Base-by-base conservation (phyloP, 1,140 invertebrate genomes). In the Helicoverpa armigera region DNA sequence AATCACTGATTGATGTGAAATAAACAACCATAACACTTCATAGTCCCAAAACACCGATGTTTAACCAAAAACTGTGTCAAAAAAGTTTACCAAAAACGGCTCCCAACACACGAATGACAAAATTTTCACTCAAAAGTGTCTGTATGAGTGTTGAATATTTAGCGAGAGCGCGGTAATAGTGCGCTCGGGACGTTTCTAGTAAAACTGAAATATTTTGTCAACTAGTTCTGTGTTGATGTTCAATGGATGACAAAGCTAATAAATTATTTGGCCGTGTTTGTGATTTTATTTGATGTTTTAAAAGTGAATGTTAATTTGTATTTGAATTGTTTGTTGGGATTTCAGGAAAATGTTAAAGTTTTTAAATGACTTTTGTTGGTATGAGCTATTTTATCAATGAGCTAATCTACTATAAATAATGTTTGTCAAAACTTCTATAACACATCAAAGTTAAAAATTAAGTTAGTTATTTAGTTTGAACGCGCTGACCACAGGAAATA, bases 61-160 rank as follows among this genome's bases (percentile, higher is more conserved):
- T 54, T 54, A 58, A 13, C 0, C 9, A 58, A 58, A 7, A 13
- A 58, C 9, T 10, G 16, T 18, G 13, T 9, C 10, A 10, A 18
- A 58, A 58, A 58, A 58, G 56, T 9, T 58, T 58, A 7, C 10
- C 14, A 56, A 56, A 58, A 18, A 58, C 56, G 16, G 2, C 16
- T 58, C n/a, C 16, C 60, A 61, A 13, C 14, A 23, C 23, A 23
- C 2, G 35, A 48, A 43, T 48, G 9, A 43, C 61, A 50, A 23
- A 67, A 50, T 43, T 23, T 23, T 9, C 35, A 67, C n/a, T 50
- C n/a, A 50, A 67, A 67, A 67, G n/a, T 18, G 35, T 67, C 16
- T 67, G 31, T n/a, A 10, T 67, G 43, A 50, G 43, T 11, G 48
- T 67, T 18, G 18, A 67, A 67, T 67, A 67, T 67, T 67, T 67